Conservation (phyloP, 2,113 vertebrate species). For the Tetrao urogallus region DNA sequence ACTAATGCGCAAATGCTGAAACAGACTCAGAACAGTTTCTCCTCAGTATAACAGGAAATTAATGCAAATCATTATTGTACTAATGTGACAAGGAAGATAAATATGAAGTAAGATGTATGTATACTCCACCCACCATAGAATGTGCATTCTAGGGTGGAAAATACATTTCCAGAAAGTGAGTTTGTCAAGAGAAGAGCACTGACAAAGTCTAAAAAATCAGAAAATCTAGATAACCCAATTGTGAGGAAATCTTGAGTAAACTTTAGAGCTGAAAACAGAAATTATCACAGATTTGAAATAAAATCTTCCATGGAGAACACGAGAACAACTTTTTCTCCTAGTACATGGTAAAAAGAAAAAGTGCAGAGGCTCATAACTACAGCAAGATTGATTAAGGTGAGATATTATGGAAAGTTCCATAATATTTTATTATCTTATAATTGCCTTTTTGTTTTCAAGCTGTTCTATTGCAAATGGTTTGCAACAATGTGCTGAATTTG, state of each 20-base stretch:
- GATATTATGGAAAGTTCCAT: neutral
- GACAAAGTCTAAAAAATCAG: neutral
- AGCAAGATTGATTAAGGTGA: neutral
- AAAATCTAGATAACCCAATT: neutral
- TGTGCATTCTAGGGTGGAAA: neutral
- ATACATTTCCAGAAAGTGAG: neutral
- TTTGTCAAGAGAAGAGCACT: neutral
- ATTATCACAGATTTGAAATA: neutral
- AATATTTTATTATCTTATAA: neutral
- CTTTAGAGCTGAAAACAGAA: neutral
- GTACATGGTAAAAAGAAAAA: fast-evolving
- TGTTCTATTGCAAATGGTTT: neutral
- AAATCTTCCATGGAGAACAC: neutral
- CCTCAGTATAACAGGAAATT: fast-evolving
- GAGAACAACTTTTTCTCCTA: neutral
- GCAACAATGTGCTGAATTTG: neutral
- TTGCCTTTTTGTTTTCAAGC: neutral
- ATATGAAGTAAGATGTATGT: neutral
- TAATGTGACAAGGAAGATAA: neutral
- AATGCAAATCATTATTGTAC: neutral
- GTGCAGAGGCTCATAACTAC: neutral
- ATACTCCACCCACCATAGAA: neutral
- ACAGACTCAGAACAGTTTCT: neutral
- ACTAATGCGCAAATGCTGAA: neutral
- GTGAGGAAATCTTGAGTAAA: neutral